A percentile compares a stretch with the other conserved stretches of the same genome.
Evolutionary conservation across 2,113 vertebrate genomes (phyloP).

Genomic region (Ursus arctos): DNA sequence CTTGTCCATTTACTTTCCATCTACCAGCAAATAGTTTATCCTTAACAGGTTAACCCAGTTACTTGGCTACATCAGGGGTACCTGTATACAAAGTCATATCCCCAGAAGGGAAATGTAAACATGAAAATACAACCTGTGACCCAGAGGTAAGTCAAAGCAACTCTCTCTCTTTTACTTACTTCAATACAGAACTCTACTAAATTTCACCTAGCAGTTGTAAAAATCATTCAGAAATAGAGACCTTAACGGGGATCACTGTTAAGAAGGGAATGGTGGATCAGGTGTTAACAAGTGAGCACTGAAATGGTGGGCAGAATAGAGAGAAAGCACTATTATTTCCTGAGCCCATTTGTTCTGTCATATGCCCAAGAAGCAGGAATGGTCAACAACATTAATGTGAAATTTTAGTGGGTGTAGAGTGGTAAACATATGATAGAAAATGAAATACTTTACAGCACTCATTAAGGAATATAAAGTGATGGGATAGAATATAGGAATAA

Average conservation of each 20-base stretch:
- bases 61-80: conserved; percentile 95
- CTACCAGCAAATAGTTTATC: conserved; percentile 68
- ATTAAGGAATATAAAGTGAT: not conserved
- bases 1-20: conserved; percentile 36
- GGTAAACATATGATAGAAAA: not conserved
- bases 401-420: not conserved
- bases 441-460: not conserved
- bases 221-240: not conserved
- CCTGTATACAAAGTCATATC: conserved; percentile 95
- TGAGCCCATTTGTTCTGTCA: not conserved
- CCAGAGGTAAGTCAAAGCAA: conserved; percentile 90
- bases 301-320: not conserved
- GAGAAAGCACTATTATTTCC: not conserved
- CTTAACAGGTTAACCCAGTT: conserved; percentile 90
- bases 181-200: not conserved
- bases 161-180: not conserved
- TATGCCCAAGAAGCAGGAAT: not conserved
- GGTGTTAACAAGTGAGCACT: not conserved
- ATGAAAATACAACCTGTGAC: conserved; percentile 93
- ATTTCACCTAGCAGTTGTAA: not conserved
- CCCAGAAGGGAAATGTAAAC: conserved; percentile 90
- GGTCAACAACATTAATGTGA: not conserved
- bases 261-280: not conserved
- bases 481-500: not conserved
- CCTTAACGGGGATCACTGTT: not conserved